Base-by-base conservation (phyloP, 2,113 vertebrate genomes). In the Pteropus alecto region DNA sequence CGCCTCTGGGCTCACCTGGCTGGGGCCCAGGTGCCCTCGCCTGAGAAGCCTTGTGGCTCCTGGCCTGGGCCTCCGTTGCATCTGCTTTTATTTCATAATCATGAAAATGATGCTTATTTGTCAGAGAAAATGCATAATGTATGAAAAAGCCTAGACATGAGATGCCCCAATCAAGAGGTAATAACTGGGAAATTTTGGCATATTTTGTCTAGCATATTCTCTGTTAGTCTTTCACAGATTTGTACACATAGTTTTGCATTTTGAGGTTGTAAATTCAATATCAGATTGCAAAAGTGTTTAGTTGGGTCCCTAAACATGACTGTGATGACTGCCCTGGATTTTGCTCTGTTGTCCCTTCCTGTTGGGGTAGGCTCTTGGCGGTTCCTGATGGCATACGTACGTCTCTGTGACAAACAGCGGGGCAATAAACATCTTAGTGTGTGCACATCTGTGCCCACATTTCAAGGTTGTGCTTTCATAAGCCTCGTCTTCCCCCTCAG, bases 211-310 rank as follows among this genome's bases (percentile, higher is more conserved):
- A 28, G 65, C 33, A 8, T 61, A 15, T 38, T 70, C 22, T 56
- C 51, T 83, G 0, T 74, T 28, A 30, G 14, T 86, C 41, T 92
- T 51, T 51, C 41, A 41, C 28, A 71, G 74, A 51, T 79, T 63
- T 35, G 11, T 77, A 48, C 22, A 24, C 28, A 18, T 84, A 56
- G 33, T 51, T 81, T 58, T 87, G 33, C 68, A 79, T 95, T 94
- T 94, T 68, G 63, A 68, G 51, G 70, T 82, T 87, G 7, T 78
- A 89, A 74, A 82, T 83, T 33, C 73, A 81, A 4, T 43, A 60
- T 41, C 43, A 89, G 78, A n/a, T 73, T 30, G 41, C 84, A 63
- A 10, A 95, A 79, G 78, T 33, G 51, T 73, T 60, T 88, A 76
- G n/a, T 87, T 46, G 67, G 56, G 56, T 73, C 15, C 28, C 46